These are phyloP conservation scores for Varecia variegata DNA, from an alignment of 2,797 vertebrate species.

Conservation along the genomic window DNA sequence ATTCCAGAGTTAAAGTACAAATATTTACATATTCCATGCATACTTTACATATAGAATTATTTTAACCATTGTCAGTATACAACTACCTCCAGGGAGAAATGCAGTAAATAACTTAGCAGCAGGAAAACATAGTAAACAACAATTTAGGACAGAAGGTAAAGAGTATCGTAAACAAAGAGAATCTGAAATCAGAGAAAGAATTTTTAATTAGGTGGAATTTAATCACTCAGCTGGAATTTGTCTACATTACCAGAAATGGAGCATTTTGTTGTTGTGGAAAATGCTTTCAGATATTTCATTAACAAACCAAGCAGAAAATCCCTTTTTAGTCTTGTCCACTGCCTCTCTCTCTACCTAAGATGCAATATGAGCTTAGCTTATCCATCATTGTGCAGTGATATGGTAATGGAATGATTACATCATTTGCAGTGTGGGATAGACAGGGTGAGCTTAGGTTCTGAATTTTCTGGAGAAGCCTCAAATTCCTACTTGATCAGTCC, in stretches of 20 bases:
- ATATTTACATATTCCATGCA: slow-evolving; percentile 49
- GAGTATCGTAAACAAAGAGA: slow-evolving; percentile 10
- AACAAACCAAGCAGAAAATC: slow-evolving; percentile 62
- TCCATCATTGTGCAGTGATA: not conserved
- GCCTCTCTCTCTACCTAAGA: not conserved
- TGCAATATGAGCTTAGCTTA: not conserved
- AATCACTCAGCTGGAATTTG: slow-evolving; percentile 64
- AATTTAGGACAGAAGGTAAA: slow-evolving; percentile 57
- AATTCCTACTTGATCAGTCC: not conserved
- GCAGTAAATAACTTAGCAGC: slow-evolving; percentile 4
- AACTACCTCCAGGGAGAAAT: not conserved
- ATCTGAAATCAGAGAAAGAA: slow-evolving; percentile 62
- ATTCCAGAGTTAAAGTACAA: slow-evolving; percentile 20
- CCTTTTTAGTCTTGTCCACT: not conserved
- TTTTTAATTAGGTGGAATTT: slow-evolving; percentile 61
- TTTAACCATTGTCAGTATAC: slow-evolving; percentile 27
- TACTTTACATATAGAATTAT: slow-evolving; percentile 57
- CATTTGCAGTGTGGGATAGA: not conserved
- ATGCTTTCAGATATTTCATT: slow-evolving; percentile 26
- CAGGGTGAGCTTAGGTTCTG: not conserved
- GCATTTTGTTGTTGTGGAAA: slow-evolving; percentile 25
- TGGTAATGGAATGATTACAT: not conserved
- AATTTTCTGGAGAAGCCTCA: not conserved
- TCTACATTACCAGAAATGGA: not conserved
- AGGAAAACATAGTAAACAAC: slow-evolving; percentile 10